Base-by-base conservation (phyloP, 2,888 invertebrate species). In the Idaea dimidiata region DNA sequence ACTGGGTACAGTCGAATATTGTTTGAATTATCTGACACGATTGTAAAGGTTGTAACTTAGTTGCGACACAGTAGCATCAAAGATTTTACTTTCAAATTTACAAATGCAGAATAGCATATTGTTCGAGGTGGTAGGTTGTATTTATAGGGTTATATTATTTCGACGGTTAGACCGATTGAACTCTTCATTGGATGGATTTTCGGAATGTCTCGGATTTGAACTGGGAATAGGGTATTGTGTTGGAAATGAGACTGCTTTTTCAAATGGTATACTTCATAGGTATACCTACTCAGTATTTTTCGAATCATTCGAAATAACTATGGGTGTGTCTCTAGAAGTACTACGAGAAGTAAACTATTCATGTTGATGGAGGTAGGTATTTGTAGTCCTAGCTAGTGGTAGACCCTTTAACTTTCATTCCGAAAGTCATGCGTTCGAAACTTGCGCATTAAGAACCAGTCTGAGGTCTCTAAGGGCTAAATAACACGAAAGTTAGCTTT, bases 51-150 rank as follows among this genome's bases (percentile, higher is more conserved):
- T 54, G 62, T 73, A 82, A 90, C 88, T 87, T 84, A 84, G 89
- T 91, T 87, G 91, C 88, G 81, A 80, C 81, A 86, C 89, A 82
- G 90, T 89, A 90, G 90, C 89, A 74, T 77, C 80, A 75, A 77
- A 78, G 80, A 87, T 86, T 88, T 87, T 86, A 87, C 87, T 87
- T 87, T 87, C 82, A 83, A 88, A 88, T 87, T 84, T 80, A 81
- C 85, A 87, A 82, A 86, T 83, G 83, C 81, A 82, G 85, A 90
- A 91, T 87, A 84, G 89, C 85, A 84, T 84, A 91, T 91, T 91
- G 91, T 87, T 86, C 81, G 77, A 68, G 74, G 77, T 73, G 79
- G 83, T 77, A 73, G 80, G 77, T 10, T 14, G 76, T 75, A 77
- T 73, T 78, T 78, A 74, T 72, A 72, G 75, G 70, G 75, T 81